Evolutionary conservation across 2,888 invertebrate species (phyloP).

Genomic region (Caenorhabditis sp.): DNA sequence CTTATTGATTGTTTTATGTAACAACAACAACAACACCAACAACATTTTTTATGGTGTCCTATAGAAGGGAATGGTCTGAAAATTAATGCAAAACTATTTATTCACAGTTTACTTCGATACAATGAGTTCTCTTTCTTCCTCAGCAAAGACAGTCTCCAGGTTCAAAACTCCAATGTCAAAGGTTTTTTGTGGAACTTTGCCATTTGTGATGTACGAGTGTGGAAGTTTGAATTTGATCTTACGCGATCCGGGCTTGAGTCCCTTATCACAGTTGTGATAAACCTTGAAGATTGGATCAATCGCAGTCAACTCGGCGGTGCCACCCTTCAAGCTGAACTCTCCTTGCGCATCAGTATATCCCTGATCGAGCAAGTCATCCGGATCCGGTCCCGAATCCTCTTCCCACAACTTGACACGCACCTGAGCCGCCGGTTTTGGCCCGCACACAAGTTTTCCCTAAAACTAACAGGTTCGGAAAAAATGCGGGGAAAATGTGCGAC

Average conservation of each 20-base stretch:
- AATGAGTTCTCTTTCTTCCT: slow-evolving; percentile 48
- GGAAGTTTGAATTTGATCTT: slow-evolving; percentile 51
- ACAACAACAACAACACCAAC: too few species aligned
- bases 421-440: slow-evolving; percentile 44
- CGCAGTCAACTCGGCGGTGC: slow-evolving; percentile 54
- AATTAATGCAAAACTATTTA: too few species aligned
- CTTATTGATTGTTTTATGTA: too few species aligned
- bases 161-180: slow-evolving; percentile 55
- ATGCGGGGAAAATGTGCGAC: background rate
- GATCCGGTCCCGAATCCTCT: slow-evolving; percentile 56
- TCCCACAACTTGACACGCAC: slow-evolving; percentile 61
- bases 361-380: slow-evolving; percentile 59
- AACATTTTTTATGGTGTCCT: too few species aligned
- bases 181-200: slow-evolving; percentile 42
- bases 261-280: slow-evolving; percentile 59
- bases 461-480: slow-evolving; percentile 15
- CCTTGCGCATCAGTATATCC: slow-evolving; percentile 55
- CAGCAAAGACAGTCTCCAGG: slow-evolving; percentile 52
- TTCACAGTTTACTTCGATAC: too few species aligned
- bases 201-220: slow-evolving; percentile 45
- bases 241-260: slow-evolving; percentile 48
- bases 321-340: slow-evolving; percentile 45
- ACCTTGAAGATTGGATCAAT: slow-evolving; percentile 58
- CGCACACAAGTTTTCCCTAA: slow-evolving; percentile 52
- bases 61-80: too few species aligned